Evolutionary conservation across 1,140 invertebrate genomes (phyloP).

Genomic region (Berghia stephanieae): DNA sequence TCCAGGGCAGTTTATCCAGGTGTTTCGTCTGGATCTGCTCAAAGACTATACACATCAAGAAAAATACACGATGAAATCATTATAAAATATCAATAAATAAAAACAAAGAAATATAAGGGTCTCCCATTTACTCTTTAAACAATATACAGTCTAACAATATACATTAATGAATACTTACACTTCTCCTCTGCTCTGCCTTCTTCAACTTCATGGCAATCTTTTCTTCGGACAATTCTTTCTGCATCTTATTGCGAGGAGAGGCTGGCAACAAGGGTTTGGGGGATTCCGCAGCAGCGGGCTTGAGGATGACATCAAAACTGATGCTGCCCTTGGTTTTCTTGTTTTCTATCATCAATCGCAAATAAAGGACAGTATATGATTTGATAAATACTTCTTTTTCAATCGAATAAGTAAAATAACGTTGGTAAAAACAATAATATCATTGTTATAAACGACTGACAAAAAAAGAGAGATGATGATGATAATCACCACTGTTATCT

Average conservation of each 20-base stretch:
- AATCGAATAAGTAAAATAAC: too few species aligned
- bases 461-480: too few species aligned
- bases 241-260: conserved; percentile 67
- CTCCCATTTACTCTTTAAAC: not conserved
- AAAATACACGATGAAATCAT: not conserved
- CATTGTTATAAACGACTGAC: too few species aligned
- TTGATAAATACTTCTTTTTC: too few species aligned
- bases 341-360: too few species aligned
- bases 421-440: too few species aligned
- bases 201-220: conserved; percentile 90
- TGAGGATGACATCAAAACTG: conserved; percentile 91
- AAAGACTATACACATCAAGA: not conserved
- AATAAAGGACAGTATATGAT: too few species aligned
- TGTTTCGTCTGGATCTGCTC: not conserved
- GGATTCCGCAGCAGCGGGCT: conserved; percentile 75
- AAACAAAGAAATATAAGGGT: not conserved
- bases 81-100: not conserved
- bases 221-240: conserved; percentile 74
- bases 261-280: conserved; percentile 47
- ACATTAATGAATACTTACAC: conserved; percentile 68
- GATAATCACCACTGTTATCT: too few species aligned
- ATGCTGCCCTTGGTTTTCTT: conserved; percentile 74
- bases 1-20: not conserved
- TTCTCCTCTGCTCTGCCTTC: conserved; percentile 89
- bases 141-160: not conserved